Percentiles rank a stretch among this genome's conserved stretches.
Conservation (phyloP, 2,888 invertebrate genomes). For the Apotomis betuletana region DNA sequence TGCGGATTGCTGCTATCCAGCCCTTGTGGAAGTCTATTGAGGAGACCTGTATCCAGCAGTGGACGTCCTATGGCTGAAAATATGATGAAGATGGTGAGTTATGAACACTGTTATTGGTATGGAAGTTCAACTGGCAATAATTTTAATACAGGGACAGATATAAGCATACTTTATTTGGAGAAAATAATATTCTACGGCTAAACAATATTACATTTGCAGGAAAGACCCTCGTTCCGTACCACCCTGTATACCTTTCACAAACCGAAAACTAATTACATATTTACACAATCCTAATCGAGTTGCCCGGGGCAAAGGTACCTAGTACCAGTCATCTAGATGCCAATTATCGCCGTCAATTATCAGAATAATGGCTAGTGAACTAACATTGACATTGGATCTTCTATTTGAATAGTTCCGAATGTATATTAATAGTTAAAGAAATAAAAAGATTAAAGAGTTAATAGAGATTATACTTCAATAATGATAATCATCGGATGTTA, state of each 20-base stretch:
- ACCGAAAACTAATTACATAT: slow-evolving; percentile 6
- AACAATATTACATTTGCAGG: too few species aligned
- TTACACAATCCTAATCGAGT: slow-evolving; percentile 15
- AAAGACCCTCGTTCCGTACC: too few species aligned
- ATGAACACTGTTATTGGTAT: too few species aligned
- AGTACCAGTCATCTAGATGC: slow-evolving; percentile 8
- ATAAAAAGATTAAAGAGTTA: too few species aligned
- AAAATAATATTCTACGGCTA: too few species aligned
- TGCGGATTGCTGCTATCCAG: too few species aligned
- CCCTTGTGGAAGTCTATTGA: background rate
- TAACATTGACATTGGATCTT: slow-evolving; percentile 10
- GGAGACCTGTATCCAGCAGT: slow-evolving; percentile 1
- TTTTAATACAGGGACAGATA: too few species aligned
- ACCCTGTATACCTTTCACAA: background rate
- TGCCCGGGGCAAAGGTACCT: slow-evolving; percentile 18
- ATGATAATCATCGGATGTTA: too few species aligned
- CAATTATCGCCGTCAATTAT: slow-evolving; percentile 18
- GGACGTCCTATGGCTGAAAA: slow-evolving; percentile 1
- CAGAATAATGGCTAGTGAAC: slow-evolving; percentile 5
- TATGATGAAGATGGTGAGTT: background rate
- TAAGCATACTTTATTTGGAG: too few species aligned
- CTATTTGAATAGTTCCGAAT: slow-evolving; percentile 2
- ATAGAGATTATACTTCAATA: too few species aligned
- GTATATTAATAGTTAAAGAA: too few species aligned
- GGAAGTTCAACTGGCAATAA: too few species aligned